Base-by-base conservation (phyloP, 2,888 invertebrate genomes). In the Pristionchus exspectatus region DNA sequence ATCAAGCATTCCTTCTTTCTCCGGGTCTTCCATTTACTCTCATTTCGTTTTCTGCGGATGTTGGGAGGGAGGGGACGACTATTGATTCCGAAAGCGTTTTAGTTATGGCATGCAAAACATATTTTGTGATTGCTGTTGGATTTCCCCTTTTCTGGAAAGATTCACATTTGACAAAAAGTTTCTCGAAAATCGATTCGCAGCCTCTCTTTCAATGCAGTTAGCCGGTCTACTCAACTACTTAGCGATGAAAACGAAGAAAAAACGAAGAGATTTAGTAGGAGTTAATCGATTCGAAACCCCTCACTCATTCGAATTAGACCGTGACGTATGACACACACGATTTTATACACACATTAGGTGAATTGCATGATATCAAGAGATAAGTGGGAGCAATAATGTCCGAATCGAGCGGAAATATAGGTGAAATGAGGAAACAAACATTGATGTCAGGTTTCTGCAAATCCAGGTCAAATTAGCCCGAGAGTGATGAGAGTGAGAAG, bases 281-380 rank as follows among this genome's bases (percentile, higher is more conserved):
- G 63, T 30, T 69, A 69, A 69, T 69, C 69, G 69, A 69, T 30
- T 69, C 14, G 30, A 69, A 69, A 18, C 30, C 30, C 69, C 30
- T 30, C 69, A 27, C 30, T 69, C 69, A 69, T 69, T 69, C 69
- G 69, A 69, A 69, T 69, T 69, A 69, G 16, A 12, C 4, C 1
- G 16, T 69, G 69, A 69, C 69, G 69, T 33, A 69, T 16, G 30
- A 2, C 5, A 7, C 21, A 66, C 27, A 12, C 18, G n/a, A 66
- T 66, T 24, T 30, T 30, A 50, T 9, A 0, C 30, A 30, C 30
- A 18, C 30, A 69, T 69, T 69, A 33, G 30, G 69, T 4, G 30
- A 69, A 69, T 69, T 69, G 27, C 30, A 69, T 77, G 74, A 77
- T 77, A 77, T 44, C 74, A 77, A 30, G 33, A 30, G 21, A 72